Evolutionary conservation across 2,113 vertebrate genomes (phyloP).

Genomic region (Grammomys dolichurus): DNA sequence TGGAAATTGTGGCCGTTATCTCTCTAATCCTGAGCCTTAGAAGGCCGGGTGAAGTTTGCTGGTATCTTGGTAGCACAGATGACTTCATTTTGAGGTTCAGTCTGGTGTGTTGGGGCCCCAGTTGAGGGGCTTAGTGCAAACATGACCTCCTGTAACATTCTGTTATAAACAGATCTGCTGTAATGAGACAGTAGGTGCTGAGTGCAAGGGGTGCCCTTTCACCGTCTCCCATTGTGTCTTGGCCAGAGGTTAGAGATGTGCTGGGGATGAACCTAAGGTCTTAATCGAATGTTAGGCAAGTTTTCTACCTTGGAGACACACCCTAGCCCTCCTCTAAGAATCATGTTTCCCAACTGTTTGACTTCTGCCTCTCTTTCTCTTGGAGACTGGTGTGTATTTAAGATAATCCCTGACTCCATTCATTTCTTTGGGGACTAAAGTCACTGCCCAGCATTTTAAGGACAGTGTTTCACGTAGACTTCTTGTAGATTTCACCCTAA

Average conservation of each 20-base stretch:
- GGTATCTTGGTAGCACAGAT: background rate
- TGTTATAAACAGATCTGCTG: background rate
- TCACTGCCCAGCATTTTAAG: background rate
- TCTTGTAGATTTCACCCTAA: background rate
- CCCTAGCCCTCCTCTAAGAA: background rate
- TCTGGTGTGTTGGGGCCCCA: background rate
- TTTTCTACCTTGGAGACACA: background rate
- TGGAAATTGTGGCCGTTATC: background rate
- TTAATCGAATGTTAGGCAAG: background rate
- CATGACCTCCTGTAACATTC: background rate
- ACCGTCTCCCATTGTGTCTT: background rate
- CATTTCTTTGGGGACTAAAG: background rate
- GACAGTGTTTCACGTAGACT: conserved; percentile 7
- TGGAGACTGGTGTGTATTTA: background rate
- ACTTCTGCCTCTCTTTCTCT: background rate
- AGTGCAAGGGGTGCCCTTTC: background rate
- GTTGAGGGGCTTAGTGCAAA: background rate
- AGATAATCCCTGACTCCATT: conserved; percentile 5
- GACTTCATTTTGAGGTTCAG: background rate
- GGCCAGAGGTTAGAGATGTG: background rate
- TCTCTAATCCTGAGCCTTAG: background rate
- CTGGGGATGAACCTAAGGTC: background rate
- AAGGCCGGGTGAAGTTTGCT: background rate
- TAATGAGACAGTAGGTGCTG: background rate
- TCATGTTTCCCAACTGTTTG: background rate